Conservation (phyloP, 2,113 vertebrate species). For the Probosciger aterrimus region DNA sequence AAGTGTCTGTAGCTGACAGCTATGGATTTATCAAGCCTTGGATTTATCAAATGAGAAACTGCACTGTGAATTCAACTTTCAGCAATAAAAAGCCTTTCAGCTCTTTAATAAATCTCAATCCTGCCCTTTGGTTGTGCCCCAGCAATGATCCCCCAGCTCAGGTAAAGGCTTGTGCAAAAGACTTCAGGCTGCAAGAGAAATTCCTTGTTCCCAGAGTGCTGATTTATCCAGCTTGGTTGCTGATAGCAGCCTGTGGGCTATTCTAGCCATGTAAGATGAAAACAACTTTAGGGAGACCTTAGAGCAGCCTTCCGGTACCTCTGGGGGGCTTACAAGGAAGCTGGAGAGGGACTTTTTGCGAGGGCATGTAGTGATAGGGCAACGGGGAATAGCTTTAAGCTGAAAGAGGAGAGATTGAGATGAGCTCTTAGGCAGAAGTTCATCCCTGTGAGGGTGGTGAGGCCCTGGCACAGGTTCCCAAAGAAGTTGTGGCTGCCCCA, state of each 20-base stretch:
- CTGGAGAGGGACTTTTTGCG: not conserved
- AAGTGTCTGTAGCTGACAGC: not conserved
- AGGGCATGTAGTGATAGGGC: not conserved
- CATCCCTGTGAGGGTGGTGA: not conserved
- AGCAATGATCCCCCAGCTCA: not conserved
- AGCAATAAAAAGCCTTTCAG: slow-evolving; percentile 15
- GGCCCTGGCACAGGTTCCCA: not conserved
- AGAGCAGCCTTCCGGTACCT: not conserved
- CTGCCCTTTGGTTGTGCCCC: not conserved
- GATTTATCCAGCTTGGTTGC: not conserved
- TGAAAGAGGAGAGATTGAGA: not conserved
- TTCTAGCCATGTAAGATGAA: not conserved
- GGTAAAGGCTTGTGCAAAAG: not conserved
- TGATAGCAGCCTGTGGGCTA: not conserved
- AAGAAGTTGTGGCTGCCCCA: not conserved
- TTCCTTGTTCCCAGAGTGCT: not conserved
- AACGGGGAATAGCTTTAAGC: not conserved
- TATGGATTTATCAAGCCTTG: not conserved
- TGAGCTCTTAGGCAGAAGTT: not conserved
- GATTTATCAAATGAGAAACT: slow-evolving; percentile 6
- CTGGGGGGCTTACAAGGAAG: not conserved
- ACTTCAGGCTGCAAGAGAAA: not conserved
- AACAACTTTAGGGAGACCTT: not conserved
- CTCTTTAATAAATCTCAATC: not conserved
- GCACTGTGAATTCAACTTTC: not conserved